Conservation (phyloP, 1,140 invertebrate species). For the Diorhabda elongata region DNA sequence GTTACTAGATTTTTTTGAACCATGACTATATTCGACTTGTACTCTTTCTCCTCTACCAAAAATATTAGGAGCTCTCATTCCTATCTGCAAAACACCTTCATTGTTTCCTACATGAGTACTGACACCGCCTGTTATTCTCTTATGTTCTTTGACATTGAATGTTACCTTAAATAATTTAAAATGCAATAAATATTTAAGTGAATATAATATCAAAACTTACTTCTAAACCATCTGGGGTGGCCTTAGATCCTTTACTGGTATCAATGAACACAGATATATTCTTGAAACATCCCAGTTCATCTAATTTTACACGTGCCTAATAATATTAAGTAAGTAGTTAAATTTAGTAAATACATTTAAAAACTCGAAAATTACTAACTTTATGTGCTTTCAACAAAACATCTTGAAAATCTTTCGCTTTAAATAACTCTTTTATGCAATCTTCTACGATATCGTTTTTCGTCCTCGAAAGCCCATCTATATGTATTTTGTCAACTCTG, state of each 20-base stretch:
- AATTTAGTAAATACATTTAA: background rate
- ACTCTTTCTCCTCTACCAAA: constrained; percentile 76
- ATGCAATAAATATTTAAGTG: background rate
- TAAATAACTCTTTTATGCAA: constrained; percentile 68
- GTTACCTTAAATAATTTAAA: constrained; percentile 59
- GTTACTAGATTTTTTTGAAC: constrained; percentile 66
- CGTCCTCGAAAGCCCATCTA: constrained; percentile 76
- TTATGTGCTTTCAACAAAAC: constrained; percentile 58
- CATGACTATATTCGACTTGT: constrained; percentile 71
- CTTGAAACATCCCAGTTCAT: constrained; percentile 77
- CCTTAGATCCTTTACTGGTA: constrained; percentile 66
- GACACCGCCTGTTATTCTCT: constrained; percentile 70
- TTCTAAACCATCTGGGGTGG: constrained; percentile 74
- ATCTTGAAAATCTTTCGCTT: constrained; percentile 62
- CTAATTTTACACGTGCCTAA: constrained; percentile 63
- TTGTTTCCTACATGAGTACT: constrained; percentile 81
- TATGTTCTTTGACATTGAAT: constrained; percentile 74
- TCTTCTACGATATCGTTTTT: constrained; percentile 78
- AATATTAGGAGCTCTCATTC: constrained; percentile 71
- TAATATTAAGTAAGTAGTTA: constrained; percentile 17
- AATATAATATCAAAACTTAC: constrained; percentile 44
- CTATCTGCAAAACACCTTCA: constrained; percentile 73
- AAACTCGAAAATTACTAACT: constrained; percentile 37
- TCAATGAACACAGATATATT: constrained; percentile 78
- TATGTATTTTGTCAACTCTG: constrained; percentile 70